phyloP scores from a whole-genome alignment of 92 coral and sea anemone species.

The Nematostella vectensis region DNA sequence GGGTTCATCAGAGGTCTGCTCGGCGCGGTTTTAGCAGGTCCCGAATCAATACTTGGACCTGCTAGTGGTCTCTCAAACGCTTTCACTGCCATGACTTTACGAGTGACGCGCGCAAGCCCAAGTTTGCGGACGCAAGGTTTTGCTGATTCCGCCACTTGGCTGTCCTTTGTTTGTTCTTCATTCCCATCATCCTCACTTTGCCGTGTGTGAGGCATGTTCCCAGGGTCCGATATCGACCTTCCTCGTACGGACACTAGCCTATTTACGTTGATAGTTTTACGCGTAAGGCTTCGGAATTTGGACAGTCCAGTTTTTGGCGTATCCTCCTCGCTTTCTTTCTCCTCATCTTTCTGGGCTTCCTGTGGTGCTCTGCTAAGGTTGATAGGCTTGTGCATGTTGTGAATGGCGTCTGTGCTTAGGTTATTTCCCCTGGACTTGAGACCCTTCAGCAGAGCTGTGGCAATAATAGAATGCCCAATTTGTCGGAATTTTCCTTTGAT shows the following conservation, averaged over 20 bases:
- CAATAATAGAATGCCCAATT: constrained; percentile 84
- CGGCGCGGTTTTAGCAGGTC: neutral
- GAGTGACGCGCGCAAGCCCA: constrained; percentile 6
- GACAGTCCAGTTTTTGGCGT: constrained; percentile 7
- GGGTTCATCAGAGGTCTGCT: constrained; percentile 16
- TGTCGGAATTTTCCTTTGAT: constrained; percentile 93
- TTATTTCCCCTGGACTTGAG: constrained; percentile 60
- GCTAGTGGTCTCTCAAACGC: neutral
- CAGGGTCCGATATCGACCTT: neutral
- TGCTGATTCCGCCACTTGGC: neutral
- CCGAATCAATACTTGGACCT: neutral
- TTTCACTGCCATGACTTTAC: neutral
- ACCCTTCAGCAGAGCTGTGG: constrained; percentile 75
- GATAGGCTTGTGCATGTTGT: constrained; percentile 74
- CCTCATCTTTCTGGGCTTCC: constrained; percentile 7
- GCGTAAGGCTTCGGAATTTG: constrained; percentile 38
- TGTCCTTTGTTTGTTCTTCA: neutral
- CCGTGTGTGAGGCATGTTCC: neutral
- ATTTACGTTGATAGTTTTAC: constrained; percentile 47
- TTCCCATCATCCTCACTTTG: neutral
- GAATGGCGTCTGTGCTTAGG: constrained; percentile 71
- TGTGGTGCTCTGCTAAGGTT: constrained; percentile 10
- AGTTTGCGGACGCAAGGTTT: constrained; percentile 7
- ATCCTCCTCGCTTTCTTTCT: neutral
- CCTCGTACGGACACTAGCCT: constrained; percentile 9